A percentile compares a stretch with the other conserved stretches of the same genome.
Evolutionary conservation across 2,797 vertebrate genomes (phyloP).

Genomic region (Erethizon dorsatum): DNA sequence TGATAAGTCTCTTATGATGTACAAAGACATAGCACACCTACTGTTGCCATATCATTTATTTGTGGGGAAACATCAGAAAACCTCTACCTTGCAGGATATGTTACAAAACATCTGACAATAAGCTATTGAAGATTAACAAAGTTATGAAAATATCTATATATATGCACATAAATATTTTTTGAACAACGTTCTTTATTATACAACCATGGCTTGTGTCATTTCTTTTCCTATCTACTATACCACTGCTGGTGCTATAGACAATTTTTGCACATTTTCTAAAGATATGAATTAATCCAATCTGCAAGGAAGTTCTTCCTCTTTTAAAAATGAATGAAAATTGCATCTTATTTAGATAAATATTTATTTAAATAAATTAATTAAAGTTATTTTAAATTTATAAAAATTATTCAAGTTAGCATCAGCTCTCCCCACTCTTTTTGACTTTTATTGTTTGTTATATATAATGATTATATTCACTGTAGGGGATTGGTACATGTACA

Average conservation of each 20-base stretch:
- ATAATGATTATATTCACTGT: neutral
- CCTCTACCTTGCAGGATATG: neutral
- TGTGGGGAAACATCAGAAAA: neutral
- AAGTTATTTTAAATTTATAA: neutral
- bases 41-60: neutral
- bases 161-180: neutral
- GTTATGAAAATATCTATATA: neutral
- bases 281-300: neutral
- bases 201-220: neutral
- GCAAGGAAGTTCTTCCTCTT: neutral
- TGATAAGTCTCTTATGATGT: neutral
- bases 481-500: neutral
- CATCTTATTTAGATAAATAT: neutral
- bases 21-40: neutral
- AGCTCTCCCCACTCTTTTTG: neutral
- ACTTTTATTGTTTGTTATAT: neutral
- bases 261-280: neutral
- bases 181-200: neutral
- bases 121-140: neutral
- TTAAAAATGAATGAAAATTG: neutral
- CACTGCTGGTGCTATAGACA: neutral
- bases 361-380: neutral
- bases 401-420: neutral
- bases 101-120: neutral
- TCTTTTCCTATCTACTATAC: neutral